Evolutionary conservation across 2,888 invertebrate species (phyloP).

Genomic region (Eilema griseolum): DNA sequence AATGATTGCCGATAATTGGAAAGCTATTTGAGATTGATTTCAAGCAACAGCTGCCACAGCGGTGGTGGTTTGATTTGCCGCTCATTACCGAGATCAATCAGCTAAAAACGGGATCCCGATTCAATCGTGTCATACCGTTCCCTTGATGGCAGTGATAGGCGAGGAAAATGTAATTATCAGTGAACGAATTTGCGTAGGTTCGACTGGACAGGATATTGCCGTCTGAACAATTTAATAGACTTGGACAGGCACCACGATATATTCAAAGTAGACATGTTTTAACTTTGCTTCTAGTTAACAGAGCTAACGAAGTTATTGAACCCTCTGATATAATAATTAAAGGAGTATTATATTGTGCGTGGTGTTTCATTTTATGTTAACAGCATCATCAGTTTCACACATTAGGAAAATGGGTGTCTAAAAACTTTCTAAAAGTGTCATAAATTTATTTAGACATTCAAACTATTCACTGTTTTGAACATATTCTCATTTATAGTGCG

Average conservation of each 20-base stretch:
- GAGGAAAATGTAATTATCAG: constrained; percentile 61
- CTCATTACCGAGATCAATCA: constrained; percentile 62
- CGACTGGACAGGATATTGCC: constrained; percentile 73
- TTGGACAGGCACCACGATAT: background rate
- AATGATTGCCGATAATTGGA: constrained; percentile 62
- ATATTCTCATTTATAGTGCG: constrained; percentile 48
- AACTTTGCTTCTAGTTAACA: constrained; percentile 47
- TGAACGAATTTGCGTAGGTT: constrained; percentile 54
- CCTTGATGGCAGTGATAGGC: constrained; percentile 49
- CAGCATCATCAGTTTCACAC: constrained; percentile 44
- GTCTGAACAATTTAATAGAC: constrained; percentile 59
- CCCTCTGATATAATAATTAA: constrained; percentile 7
- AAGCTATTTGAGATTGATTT: constrained; percentile 64
- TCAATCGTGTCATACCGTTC: constrained; percentile 52
- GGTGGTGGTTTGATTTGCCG: constrained; percentile 65
- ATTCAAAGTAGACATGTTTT: constrained; percentile 23
- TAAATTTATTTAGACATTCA: constrained; percentile 47
- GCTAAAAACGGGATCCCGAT: constrained; percentile 52
- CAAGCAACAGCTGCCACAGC: constrained; percentile 62
- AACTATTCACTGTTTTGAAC: constrained; percentile 45
- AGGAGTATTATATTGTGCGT: constrained; percentile 9
- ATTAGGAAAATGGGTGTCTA: constrained; percentile 41
- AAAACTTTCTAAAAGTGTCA: constrained; percentile 60
- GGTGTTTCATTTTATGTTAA: constrained; percentile 9
- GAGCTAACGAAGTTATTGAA: constrained; percentile 14